Evolutionary conservation across 1,140 invertebrate species (phyloP), one percentile per base, ranked within the genome.

Genomic region (Eubasilissa regina): DNA sequence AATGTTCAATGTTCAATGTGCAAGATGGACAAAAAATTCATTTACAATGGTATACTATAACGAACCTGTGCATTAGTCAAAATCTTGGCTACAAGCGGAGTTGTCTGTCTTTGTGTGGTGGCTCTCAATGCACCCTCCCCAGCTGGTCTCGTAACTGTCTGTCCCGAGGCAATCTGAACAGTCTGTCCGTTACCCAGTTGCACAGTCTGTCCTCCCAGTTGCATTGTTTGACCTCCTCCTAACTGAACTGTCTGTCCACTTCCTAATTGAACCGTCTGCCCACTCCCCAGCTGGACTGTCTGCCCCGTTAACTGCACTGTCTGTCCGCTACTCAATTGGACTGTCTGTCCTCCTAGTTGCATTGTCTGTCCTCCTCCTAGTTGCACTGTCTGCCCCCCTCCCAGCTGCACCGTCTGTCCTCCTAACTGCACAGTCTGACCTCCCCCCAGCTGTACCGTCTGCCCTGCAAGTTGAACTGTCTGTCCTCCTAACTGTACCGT

Each of bases 361-460:
- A 91, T 90, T 3, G 77, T 79, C 58, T 81, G 80, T 8, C 80
- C 80, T 10, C 56, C 73, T 87, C 88, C 0, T 9, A 81, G 45
- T 35, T 79, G 80, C 12, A 81, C 80, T 4, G 80, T 81, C 66
- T 82, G 81, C 17, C 81, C 78, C 45, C 55, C 78, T 8, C 75
- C 73, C 88, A 88, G 87, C 35, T 89, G 88, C 0, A 89, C 87
- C 1, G 89, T 89, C 64, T 89, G 89, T 13, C 89, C 89, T 4
- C 89, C 88, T 11, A 91, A 80, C 60, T 89, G 85, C 60, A 91
- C 91, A 1, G 90, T 91, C 77, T 91, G 90, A 88, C 55, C 53
- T 89, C 90, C 10, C 87, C 88, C 0, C 88, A 89, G 4, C 89
- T 91, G 13, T 89, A 90, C 78, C 7, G 81, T 80, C 43, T 82